Conservation (phyloP, 2,888 invertebrate species). For the Slavum lentiscoides region DNA sequence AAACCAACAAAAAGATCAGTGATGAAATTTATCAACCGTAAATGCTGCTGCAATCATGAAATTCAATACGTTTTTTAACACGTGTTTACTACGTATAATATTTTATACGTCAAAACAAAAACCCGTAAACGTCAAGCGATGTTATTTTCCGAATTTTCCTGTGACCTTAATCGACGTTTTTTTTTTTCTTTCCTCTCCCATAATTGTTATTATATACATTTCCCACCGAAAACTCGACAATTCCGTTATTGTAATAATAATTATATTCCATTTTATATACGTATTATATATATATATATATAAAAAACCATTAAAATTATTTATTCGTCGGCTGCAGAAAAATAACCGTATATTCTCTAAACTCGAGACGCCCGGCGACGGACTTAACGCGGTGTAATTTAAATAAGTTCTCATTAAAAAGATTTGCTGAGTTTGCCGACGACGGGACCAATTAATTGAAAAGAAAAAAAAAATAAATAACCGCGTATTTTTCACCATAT, state of each 20-base stretch:
- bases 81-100: too few species aligned
- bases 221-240: not conserved
- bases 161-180: conserved; percentile 3
- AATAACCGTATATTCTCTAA: conserved; percentile 22
- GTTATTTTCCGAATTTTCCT: too few species aligned
- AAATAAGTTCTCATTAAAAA: conserved; percentile 47
- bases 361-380: conserved; percentile 6
- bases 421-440: conserved; percentile 26
- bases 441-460: conserved; percentile 39
- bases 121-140: too few species aligned
- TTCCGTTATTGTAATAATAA: conserved; percentile 30
- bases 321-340: not conserved
- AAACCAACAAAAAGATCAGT: too few species aligned
- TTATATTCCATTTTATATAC: not conserved
- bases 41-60: too few species aligned
- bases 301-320: conserved; percentile 17
- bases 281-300: too few species aligned
- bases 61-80: too few species aligned
- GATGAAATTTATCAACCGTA: too few species aligned
- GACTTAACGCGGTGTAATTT: conserved; percentile 26
- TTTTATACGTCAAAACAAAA: too few species aligned
- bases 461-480: not conserved
- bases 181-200: not conserved
- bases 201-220: not conserved
- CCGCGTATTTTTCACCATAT: conserved; percentile 4